Conservation (phyloP, 2,113 vertebrate genomes). For the Notothenia coriiceps region DNA sequence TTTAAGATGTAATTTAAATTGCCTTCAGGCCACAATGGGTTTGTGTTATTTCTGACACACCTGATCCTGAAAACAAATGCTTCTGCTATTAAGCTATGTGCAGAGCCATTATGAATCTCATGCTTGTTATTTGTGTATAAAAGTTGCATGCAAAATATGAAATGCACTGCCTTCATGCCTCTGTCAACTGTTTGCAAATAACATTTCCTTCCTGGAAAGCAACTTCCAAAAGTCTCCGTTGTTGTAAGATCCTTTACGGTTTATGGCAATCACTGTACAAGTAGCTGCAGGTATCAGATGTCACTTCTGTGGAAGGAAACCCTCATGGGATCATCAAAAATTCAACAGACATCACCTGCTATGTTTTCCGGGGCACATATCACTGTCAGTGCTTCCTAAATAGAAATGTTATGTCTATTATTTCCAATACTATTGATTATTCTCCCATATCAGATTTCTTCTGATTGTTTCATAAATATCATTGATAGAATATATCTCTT, state of each 20-base stretch:
- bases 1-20: too few species aligned
- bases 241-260: neutral
- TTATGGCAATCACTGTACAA: slow-evolving; percentile 8
- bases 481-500: neutral
- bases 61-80: neutral
- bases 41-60: neutral
- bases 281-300: slow-evolving; percentile 23
- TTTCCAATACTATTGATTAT: neutral
- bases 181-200: slow-evolving; percentile 1
- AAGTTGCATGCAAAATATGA: neutral
- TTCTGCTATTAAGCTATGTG: neutral
- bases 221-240: slow-evolving; percentile 19
- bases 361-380: slow-evolving; percentile 10
- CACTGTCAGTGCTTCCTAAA: slow-evolving; percentile 7
- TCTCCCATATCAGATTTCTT: too few species aligned
- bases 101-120: neutral
- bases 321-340: slow-evolving; percentile 41
- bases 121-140: neutral
- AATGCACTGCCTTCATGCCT: neutral
- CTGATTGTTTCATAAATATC: too few species aligned
- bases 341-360: slow-evolving; percentile 42
- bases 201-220: neutral
- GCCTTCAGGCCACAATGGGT: too few species aligned
- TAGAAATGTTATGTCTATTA: neutral
- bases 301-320: slow-evolving; percentile 13